phyloP scores from a whole-genome alignment of 23 tunicate species.

The Trididemnum clinides region DNA sequence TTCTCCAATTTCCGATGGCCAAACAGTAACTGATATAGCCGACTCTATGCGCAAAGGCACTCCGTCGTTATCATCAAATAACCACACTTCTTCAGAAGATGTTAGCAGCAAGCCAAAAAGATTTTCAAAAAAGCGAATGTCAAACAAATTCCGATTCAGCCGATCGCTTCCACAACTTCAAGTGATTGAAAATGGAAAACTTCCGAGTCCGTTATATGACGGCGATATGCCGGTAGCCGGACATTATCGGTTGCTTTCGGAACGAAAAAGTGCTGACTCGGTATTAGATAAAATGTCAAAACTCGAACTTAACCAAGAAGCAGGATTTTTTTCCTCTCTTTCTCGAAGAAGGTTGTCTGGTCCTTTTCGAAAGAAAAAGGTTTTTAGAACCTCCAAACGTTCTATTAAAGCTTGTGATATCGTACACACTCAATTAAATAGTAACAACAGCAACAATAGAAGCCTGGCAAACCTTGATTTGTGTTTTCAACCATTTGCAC shows the following conservation, averaged over 20 bases:
- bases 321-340: slow-evolving; percentile 46
- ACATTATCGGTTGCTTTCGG: background rate
- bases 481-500: too few relatives aligned
- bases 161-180: background rate
- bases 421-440: background rate
- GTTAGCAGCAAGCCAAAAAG: too few relatives aligned
- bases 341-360: slow-evolving; percentile 34
- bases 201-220: background rate
- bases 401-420: slow-evolving; percentile 3
- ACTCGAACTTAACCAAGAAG: slow-evolving; percentile 11
- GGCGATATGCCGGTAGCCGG: background rate
- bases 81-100: too few relatives aligned
- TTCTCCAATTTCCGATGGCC: too few relatives aligned
- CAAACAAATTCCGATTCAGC: too few relatives aligned
- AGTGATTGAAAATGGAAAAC: background rate
- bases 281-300: slow-evolving; percentile 45
- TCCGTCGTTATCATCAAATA: too few relatives aligned
- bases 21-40: too few relatives aligned
- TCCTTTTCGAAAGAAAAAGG: slow-evolving; percentile 5
- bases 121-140: too few relatives aligned
- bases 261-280: background rate
- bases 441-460: background rate
- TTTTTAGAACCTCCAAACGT: background rate
- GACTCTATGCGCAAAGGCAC: too few relatives aligned
- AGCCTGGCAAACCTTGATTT: too few relatives aligned